Percentiles rank a stretch among this genome's conserved stretches.
These are phyloP conservation scores for Xanthia togata DNA, from an alignment of 2,888 invertebrate species.

Conservation along the genomic window DNA sequence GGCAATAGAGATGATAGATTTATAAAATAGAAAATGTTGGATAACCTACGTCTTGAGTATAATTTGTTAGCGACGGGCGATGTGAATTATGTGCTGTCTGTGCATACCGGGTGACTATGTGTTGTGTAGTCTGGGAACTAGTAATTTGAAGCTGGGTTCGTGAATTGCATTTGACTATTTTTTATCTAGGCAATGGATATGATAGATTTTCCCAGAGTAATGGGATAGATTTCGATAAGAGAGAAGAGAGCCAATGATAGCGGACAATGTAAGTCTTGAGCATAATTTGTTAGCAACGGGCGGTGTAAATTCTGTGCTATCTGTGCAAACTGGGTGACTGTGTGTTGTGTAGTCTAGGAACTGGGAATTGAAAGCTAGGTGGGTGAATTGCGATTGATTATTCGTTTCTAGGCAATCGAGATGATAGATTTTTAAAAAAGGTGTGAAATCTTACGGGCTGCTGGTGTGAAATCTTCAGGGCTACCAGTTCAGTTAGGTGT, in stretches of 20 bases:
- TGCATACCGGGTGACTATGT: conserved; percentile 46
- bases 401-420: not conserved
- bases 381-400: not conserved
- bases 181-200: not conserved
- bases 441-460: too few relatives aligned
- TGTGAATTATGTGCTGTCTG: conserved; percentile 57
- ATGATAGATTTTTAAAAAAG: not conserved
- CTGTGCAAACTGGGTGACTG: conserved; percentile 52
- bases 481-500: too few relatives aligned
- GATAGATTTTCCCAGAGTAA: not conserved
- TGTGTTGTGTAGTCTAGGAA: conserved; percentile 17
- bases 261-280: conserved; percentile 83
- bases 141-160: conserved; percentile 14
- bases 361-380: conserved; percentile 21
- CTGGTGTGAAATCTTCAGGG: too few relatives aligned
- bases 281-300: conserved; percentile 79
- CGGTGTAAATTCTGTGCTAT: conserved; percentile 60
- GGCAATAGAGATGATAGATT: not conserved
- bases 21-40: not conserved
- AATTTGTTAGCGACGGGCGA: conserved; percentile 76
- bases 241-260: conserved; percentile 66
- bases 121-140: conserved; percentile 11
- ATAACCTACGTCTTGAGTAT: conserved; percentile 70
- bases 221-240: not conserved
- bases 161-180: not conserved